Base-by-base conservation (phyloP, 2,888 invertebrate genomes). In the Diploptera punctata region DNA sequence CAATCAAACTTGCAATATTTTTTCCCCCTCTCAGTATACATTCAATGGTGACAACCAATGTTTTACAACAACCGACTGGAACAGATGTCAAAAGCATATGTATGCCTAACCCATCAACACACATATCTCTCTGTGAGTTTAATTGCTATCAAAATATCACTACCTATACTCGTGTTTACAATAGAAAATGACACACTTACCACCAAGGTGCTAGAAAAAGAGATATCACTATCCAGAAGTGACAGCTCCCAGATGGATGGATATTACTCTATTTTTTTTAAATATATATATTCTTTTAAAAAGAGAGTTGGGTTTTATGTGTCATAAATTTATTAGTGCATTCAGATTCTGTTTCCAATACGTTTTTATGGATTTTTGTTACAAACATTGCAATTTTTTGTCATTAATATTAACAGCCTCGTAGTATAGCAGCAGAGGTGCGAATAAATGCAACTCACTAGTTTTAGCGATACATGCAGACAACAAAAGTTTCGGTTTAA, bases 121-220 rank as follows among this genome's bases (percentile, higher is more conserved):
- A 65, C 65, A 21, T 47, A 65, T 65, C 65, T 65, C 44, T 65
- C 33, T 57, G 16, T 69, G 57, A 49, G 29, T 52, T 31, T 73
- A 73, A 73, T 73, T 73, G 73, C 73, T 73, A 70, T 73, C 70
- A 73, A 70, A 73, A 73, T 73, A 73, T 73, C 68, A 67, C 33
- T 61, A 5, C 33, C 24, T 16, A 24, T 24, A 31, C 2, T 24
- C 65, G 26, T 65, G 65, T 65, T 65, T 65, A 26, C 65, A 47
- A 33, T 65, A 47, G 21, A 24, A 62, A 65, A 57, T 57, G 57
- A 24, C 26, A 21, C 57, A 29, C 57, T 57, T 57, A 13, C 57
- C 57, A 31, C n/a, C 16, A n/a, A 47, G 47, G 47, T 47, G 47
- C 7, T 29, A 31, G 24, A 60, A 38, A 21, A 65, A 65, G 44